Evolutionary conservation across 2,113 vertebrate species (phyloP).

Genomic region (Stictonetta naevosa): DNA sequence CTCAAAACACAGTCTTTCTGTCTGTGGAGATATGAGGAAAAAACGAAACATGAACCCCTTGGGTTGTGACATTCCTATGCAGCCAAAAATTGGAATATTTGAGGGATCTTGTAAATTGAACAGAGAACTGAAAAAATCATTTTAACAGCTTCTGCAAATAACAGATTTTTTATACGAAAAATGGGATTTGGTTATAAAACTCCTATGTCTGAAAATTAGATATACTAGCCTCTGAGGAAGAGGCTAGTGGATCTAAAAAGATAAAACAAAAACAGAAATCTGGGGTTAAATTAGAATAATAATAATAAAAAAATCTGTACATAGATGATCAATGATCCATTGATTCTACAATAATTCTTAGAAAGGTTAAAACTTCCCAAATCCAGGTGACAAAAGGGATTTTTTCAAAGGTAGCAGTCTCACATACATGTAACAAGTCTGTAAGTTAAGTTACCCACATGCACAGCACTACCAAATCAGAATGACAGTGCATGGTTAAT

Average conservation of each 20-base stretch:
- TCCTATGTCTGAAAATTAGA: neutral
- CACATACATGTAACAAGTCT: neutral
- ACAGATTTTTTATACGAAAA: neutral
- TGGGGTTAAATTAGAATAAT: neutral
- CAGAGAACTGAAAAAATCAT: neutral
- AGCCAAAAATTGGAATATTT: neutral
- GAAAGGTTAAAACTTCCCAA: neutral
- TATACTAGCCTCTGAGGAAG: neutral
- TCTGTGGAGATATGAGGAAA: neutral
- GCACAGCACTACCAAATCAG: neutral
- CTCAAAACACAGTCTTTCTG: neutral
- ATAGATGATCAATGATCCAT: neutral
- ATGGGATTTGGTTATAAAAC: neutral
- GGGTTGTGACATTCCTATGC: neutral
- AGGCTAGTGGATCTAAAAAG: neutral
- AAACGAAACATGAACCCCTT: neutral
- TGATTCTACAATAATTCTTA: neutral
- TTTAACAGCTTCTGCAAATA: slow-evolving; percentile 2
- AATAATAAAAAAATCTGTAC: neutral
- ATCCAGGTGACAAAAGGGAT: neutral
- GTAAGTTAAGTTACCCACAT: neutral
- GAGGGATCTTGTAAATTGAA: neutral
- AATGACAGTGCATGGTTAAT: neutral
- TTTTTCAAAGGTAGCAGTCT: neutral
- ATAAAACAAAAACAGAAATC: neutral